Evolutionary conservation across 2,113 vertebrate species (phyloP), one percentile per base, ranked within the genome.

Genomic region (Coptodon bakossiorum): DNA sequence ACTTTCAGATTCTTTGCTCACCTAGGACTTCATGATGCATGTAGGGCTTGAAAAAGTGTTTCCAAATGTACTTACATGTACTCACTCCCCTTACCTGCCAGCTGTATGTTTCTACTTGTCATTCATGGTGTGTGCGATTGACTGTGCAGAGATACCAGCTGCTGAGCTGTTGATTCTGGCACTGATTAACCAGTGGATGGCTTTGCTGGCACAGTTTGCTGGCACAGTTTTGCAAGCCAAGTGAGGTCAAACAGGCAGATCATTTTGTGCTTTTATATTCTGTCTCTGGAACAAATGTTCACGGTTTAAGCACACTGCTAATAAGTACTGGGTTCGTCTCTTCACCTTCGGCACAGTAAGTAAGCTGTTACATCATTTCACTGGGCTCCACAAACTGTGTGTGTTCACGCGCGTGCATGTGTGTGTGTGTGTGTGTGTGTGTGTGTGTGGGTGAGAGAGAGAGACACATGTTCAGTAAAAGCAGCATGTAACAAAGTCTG

Each of bases 161-260:
- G 38, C 52, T 73, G 7, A 50, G 50, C 9, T 38, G 31, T 54
- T 61, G 82, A 71, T 85, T 83, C 87, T 86, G 34, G 3, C 53
- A 90, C 76, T 88, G 71, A 94, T 92, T 93, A 92, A 94, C 88
- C 80, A 89, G 89, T 56, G 45, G n/a, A 76, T 61, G 19, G 34
- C 43, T 59, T 63, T 43, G 54, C 59, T 82, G 84, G 31, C 54
- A 27, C 50, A 38, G 29, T 29, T 83, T 43, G 31, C 36, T 71
- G 24, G 24, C 34, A 10, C n/a, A 17, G 45, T 57, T 79, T 19
- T 78, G 24, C 43, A 50, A 50, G 71, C 27, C 16, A 24, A 3
- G 6, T 38, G 14, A 84, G 13, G 50, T 88, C 34, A 71, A 40
- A 78, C 5, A 5, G 22, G 19, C 10, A 5, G 9, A 53, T 78